Evolutionary conservation across 2,797 vertebrate genomes (phyloP), one percentile per base, ranked within the genome.

Genomic region (Typhlichthys subterraneus): DNA sequence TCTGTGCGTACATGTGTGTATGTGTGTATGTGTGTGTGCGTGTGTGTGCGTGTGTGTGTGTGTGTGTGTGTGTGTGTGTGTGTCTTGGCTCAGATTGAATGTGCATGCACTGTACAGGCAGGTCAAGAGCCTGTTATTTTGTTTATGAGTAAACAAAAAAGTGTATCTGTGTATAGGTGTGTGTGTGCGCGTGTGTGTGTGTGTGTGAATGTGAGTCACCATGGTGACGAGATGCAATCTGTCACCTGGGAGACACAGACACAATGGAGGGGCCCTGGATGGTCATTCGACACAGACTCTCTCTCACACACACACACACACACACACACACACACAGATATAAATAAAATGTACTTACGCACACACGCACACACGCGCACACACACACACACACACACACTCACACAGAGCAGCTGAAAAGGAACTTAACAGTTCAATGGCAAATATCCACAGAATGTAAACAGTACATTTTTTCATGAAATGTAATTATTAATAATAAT

Each of bases 211-310:
- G 61, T 69, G 70, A 87, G 75, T 81, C 83, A 81, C 61, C 4
- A 4, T 14, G 8, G 59, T 86, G 79, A 83, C 59, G 46, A 73
- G 81, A 84, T 82, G 55, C 33, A 69, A 88, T 70, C 73, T 80
- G 81, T 81, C 84, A 87, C 81, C 72, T 83, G 79, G 74, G 65
- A 69, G 65, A 79, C 67, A 48, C 52, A 15, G 58, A 1, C 48
- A 61, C 59, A 64, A 63, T 78, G 61, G 69, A 76, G 53, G 67
- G 66, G 78, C 66, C 53, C 47, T 68, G 45, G 68, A 73, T 79
- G 73, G 69, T 80, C 70, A 65, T 53, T 83, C 76, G 50, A 17
- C 50, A 52, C 52, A 49, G 12, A 17, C 52, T 17, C 17, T 54
- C 49, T 19, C 49, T 17, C 6, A 11, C 56, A 57, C 9, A 38